These are phyloP conservation scores for Phocoena phocoena DNA, from an alignment of 2,113 vertebrate genomes.

Conservation along the genomic window DNA sequence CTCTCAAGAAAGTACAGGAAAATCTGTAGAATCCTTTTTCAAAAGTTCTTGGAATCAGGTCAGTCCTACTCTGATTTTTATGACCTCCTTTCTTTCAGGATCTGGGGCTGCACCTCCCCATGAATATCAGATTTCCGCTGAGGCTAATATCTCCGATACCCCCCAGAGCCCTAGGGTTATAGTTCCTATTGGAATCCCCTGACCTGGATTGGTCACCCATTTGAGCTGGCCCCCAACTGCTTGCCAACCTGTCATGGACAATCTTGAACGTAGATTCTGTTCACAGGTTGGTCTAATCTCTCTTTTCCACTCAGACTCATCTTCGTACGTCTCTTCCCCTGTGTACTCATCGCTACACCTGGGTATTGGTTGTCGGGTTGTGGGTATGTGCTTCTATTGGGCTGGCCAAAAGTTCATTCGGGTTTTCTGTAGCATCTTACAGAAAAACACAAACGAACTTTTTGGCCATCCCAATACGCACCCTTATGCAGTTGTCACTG, in stretches of 20 bases:
- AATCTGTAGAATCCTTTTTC: not conserved
- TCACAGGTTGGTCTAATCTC: not conserved
- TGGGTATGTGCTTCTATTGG: not conserved
- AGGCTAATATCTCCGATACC: not conserved
- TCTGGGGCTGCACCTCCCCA: not conserved
- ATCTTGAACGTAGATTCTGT: not conserved
- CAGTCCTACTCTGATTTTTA: not conserved
- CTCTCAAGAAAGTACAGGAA: not conserved
- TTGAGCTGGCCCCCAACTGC: not conserved
- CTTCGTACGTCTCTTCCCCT: not conserved
- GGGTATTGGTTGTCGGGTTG: not conserved
- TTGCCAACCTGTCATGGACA: not conserved
- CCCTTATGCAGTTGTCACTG: not conserved
- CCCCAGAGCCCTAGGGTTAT: not conserved
- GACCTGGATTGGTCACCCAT: not conserved
- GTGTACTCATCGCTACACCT: too few species aligned
- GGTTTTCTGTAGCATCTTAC: too few species aligned
- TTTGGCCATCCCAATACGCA: not conserved
- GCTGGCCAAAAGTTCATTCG: too few species aligned
- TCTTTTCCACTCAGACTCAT: not conserved
- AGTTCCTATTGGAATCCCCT: not conserved
- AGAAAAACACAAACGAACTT: too few species aligned
- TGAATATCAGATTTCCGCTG: not conserved
- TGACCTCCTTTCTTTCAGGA: not conserved
- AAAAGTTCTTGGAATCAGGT: not conserved